Evolutionary conservation across 2,113 vertebrate species (phyloP).

Genomic region (Cyanoderma ruficeps): DNA sequence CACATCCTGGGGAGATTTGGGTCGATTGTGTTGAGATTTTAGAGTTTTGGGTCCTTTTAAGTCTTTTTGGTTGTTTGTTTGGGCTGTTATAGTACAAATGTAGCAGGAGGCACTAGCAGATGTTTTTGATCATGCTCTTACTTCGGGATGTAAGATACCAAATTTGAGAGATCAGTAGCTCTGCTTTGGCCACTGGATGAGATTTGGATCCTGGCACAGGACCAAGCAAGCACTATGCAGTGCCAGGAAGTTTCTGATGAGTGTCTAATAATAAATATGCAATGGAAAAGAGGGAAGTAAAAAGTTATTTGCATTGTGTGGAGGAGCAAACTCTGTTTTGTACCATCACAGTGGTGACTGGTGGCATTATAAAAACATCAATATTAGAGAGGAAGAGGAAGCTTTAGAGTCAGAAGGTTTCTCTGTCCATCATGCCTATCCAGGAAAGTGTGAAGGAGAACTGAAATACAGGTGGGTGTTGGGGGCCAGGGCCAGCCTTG

Average conservation of each 20-base stretch:
- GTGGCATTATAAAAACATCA: neutral
- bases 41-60: neutral
- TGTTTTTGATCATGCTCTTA: neutral
- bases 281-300: neutral
- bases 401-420: neutral
- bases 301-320: neutral
- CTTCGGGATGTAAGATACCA: neutral
- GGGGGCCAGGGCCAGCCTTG: neutral
- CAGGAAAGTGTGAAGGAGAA: neutral
- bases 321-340: neutral
- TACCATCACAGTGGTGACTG: neutral
- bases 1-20: neutral
- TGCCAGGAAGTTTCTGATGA: neutral
- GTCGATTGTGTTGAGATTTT: neutral
- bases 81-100: neutral
- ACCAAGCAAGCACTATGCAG: accelerated
- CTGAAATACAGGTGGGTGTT: neutral
- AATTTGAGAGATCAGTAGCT: neutral
- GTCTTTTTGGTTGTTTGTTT: neutral
- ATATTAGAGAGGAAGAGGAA: neutral
- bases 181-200: accelerated
- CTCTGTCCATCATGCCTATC: neutral
- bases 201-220: neutral
- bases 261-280: neutral
- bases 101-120: neutral